Conservation (phyloP, 92 coral and sea anemone genomes). For the Montipora capitata region DNA sequence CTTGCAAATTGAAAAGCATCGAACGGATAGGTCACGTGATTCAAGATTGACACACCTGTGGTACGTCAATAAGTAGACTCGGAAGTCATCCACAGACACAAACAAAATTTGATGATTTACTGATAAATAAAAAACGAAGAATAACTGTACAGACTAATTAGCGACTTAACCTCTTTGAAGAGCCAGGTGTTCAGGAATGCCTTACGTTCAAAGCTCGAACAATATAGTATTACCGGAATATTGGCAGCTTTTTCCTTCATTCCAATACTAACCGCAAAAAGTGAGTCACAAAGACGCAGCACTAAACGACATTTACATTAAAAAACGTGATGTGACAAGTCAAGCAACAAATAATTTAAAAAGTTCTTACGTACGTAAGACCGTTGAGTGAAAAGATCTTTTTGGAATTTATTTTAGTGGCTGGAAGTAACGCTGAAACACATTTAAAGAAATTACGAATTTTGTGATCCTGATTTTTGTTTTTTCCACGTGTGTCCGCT, state of each 20-base stretch:
- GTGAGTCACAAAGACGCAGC: constrained; percentile 3
- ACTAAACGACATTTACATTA: not conserved
- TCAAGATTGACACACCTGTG: constrained; percentile 39
- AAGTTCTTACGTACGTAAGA: no score
- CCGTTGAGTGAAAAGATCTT: no score
- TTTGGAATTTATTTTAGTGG: no score
- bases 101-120: not conserved
- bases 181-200: not conserved
- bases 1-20: not conserved
- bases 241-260: not conserved
- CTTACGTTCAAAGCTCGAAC: not conserved
- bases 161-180: not conserved
- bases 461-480: no score
- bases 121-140: no score
- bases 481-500: no score
- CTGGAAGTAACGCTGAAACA: no score
- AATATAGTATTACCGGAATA: not conserved
- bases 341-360: no score
- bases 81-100: not conserved
- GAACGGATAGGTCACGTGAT: constrained; percentile 34
- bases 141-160: no score
- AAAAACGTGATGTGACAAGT: not conserved
- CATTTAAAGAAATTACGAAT: no score
- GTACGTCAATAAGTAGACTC: constrained; percentile 10
- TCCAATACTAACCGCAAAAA: not conserved